Conservation (phyloP, 2,113 vertebrate genomes). For the Todiramphus saurophagus region DNA sequence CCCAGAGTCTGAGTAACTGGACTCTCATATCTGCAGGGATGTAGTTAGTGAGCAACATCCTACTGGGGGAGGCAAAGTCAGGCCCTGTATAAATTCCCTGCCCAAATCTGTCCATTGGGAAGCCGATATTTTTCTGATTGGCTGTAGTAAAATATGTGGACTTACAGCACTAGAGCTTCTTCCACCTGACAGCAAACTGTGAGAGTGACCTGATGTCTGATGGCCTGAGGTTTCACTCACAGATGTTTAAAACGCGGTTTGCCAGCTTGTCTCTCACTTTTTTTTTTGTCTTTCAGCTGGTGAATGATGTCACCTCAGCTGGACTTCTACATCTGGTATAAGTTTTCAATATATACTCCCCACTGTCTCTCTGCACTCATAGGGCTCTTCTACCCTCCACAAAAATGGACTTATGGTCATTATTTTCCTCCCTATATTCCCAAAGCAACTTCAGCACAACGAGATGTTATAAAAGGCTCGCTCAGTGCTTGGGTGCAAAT, state of each 20-base stretch:
- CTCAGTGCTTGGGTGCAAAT: neutral
- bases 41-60: neutral
- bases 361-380: neutral
- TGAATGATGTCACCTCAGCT: neutral
- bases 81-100: neutral
- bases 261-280: neutral
- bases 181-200: neutral
- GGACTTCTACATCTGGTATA: neutral
- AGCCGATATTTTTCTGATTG: neutral
- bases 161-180: neutral
- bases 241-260: neutral
- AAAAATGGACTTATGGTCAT: neutral
- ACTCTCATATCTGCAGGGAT: neutral
- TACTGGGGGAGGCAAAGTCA: neutral
- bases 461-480: neutral
- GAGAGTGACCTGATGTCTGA: neutral
- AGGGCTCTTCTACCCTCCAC: neutral
- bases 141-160: neutral
- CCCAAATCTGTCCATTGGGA: neutral
- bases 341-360: neutral
- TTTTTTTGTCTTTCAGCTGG: neutral
- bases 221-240: neutral
- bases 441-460: neutral
- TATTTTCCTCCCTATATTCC: neutral
- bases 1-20: neutral